Evolutionary conservation across 2,113 vertebrate species (phyloP).

Genomic region (Lichenostomus cassidix): DNA sequence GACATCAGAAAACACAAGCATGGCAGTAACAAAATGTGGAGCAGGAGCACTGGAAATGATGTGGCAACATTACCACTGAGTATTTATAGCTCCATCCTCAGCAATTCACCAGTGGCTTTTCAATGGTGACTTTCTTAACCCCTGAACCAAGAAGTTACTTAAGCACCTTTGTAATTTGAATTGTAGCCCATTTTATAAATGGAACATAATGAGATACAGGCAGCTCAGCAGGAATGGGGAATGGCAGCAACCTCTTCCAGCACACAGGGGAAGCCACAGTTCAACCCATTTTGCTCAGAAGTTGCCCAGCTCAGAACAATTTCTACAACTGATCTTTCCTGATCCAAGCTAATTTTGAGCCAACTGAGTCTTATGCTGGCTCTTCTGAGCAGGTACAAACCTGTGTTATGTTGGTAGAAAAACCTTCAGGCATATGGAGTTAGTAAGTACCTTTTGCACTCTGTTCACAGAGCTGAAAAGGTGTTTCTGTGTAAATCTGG

Average conservation of each 20-base stretch:
- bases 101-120: background rate
- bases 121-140: background rate
- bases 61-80: background rate
- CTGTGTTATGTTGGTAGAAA: background rate
- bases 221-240: background rate
- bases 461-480: background rate
- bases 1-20: conserved; percentile 24
- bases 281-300: background rate
- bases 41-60: background rate
- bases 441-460: background rate
- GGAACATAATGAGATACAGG: background rate
- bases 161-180: background rate
- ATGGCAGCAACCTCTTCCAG: no score
- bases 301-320: background rate
- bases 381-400: background rate
- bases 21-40: background rate
- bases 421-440: background rate
- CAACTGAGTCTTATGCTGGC: background rate
- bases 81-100: background rate
- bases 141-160: background rate
- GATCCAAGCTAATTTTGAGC: background rate
- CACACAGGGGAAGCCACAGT: no score
- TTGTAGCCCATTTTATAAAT: background rate
- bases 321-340: background rate
- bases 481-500: background rate